phyloP scores from a whole-genome alignment of 1,140 invertebrate species.

The Drosophila santomea region DNA sequence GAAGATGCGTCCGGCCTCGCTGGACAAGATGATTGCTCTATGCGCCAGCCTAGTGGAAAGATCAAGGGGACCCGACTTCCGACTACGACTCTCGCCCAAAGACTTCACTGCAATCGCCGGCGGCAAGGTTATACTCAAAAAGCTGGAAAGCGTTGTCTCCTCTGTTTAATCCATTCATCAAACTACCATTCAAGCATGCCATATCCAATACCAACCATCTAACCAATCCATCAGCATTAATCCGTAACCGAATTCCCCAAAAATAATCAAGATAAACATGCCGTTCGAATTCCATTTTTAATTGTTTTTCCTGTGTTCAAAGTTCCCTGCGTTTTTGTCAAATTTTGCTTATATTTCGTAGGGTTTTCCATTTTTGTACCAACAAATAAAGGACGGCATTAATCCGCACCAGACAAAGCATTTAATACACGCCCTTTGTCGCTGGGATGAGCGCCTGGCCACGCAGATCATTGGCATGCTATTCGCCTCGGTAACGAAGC shows the following conservation, averaged over 20 bases:
- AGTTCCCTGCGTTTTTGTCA: conserved; percentile 40
- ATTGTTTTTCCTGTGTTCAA: conserved; percentile 21
- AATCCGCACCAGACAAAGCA: conserved; percentile 96
- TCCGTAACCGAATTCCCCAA: conserved; percentile 15
- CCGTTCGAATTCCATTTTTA: conserved; percentile 28
- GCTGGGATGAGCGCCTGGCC: conserved; percentile 95
- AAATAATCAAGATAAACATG: conserved; percentile 19
- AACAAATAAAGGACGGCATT: conserved; percentile 96
- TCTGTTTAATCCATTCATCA: conserved; percentile 33
- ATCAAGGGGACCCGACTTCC: conserved; percentile 91
- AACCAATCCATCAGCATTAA: conserved; percentile 12
- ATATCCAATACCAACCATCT: conserved; percentile 10
- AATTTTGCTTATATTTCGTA: conserved; percentile 82
- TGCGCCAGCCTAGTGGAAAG: conserved; percentile 95
- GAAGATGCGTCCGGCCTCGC: conserved; percentile 93
- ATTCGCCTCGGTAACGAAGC: conserved; percentile 94
- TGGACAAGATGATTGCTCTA: conserved; percentile 98
- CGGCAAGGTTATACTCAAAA: conserved; percentile 89
- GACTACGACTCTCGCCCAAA: conserved; percentile 90
- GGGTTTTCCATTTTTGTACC: conserved; percentile 96
- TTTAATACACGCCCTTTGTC: conserved; percentile 95
- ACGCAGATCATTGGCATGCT: conserved; percentile 94
- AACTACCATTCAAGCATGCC: conserved; percentile 18
- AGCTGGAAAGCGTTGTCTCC: conserved; percentile 52
- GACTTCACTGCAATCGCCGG: conserved; percentile 94